Evolutionary conservation across 2,797 vertebrate species (phyloP), one percentile per base, ranked within the genome.

Genomic region (Enteromius radiatus): DNA sequence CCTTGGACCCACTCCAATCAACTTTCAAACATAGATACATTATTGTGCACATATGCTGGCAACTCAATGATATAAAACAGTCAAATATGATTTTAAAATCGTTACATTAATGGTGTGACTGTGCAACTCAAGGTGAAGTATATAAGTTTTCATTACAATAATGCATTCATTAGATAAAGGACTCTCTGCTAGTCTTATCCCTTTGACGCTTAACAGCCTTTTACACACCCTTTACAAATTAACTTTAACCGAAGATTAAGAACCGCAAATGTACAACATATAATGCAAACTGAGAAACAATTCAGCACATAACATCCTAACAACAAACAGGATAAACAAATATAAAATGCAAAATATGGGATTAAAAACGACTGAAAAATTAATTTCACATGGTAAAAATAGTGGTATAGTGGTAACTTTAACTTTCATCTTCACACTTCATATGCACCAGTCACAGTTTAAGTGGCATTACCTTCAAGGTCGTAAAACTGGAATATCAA

Each of bases 31-130:
- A 81, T 45, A 79, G 49, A 76, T 65, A 87, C 78, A 81, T 85
- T 49, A 75, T 76, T 23, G n/a, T 59, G 71, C 64, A 56, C 70
- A 65, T 23, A 65, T 74, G 41, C 11, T 69, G 14, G 47, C 19
- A 69, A 83, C 80, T 43, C 54, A 76, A 79, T 65, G 56, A 54
- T 17, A 75, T 73, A 76, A 82, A 84, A 54, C 80, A 70, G 65
- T 71, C 70, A 82, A 2, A 49, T 67, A 11, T 43, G 33, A 77
- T 71, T 43, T 78, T 19, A 77, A 80, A 83, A 7, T 36, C 5
- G 14, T 41, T n/a, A 47, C 38, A 36, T 43, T 76, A 54, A 65
- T 54, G 59, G 43, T n/a, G 43, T 47, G 52, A 82, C 68, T 71
- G 75, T 33, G 63, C 61, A 69, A 23, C 43, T 69, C 26, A 73